Evolutionary conservation across 2,888 invertebrate species (phyloP).

Genomic region (Drosophila fungiperda): DNA sequence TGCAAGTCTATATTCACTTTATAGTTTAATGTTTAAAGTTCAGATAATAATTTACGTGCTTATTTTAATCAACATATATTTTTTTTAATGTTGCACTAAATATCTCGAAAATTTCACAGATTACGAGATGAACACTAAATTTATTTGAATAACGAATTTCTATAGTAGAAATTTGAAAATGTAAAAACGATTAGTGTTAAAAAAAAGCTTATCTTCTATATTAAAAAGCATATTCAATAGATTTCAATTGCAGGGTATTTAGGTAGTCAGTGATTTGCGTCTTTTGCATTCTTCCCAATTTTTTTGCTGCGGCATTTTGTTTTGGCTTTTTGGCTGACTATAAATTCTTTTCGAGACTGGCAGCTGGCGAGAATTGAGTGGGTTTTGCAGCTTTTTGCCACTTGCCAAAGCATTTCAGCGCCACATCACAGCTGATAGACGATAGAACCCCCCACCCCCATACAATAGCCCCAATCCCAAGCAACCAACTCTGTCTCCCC

Average conservation of each 20-base stretch:
- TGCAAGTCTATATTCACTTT: not conserved
- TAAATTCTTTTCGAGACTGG: slow-evolving; percentile 45
- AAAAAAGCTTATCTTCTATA: too few relatives aligned
- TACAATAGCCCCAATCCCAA: not conserved
- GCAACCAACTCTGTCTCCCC: not conserved
- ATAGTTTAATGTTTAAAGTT: not conserved
- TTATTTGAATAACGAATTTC: not conserved
- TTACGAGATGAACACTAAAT: too few relatives aligned
- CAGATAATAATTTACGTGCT: not conserved
- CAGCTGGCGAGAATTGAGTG: slow-evolving; percentile 56
- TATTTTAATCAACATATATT: not conserved
- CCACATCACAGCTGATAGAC: slow-evolving; percentile 57
- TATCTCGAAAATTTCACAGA: not conserved
- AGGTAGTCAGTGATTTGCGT: not conserved
- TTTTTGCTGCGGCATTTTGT: slow-evolving; percentile 46
- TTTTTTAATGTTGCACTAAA: not conserved
- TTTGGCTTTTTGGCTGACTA: slow-evolving; percentile 57
- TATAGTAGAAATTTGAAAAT: not conserved
- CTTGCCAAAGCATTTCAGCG: slow-evolving; percentile 58
- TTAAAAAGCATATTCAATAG: not conserved
- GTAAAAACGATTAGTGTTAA: not conserved
- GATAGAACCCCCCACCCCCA: slow-evolving; percentile 17
- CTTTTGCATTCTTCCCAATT: not conserved
- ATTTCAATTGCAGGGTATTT: not conserved
- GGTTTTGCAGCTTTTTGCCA: slow-evolving; percentile 56